Evolutionary conservation across 2,113 vertebrate species (phyloP), one percentile per base, ranked within the genome.

Genomic region (Ptychochromis oligacanthus): DNA sequence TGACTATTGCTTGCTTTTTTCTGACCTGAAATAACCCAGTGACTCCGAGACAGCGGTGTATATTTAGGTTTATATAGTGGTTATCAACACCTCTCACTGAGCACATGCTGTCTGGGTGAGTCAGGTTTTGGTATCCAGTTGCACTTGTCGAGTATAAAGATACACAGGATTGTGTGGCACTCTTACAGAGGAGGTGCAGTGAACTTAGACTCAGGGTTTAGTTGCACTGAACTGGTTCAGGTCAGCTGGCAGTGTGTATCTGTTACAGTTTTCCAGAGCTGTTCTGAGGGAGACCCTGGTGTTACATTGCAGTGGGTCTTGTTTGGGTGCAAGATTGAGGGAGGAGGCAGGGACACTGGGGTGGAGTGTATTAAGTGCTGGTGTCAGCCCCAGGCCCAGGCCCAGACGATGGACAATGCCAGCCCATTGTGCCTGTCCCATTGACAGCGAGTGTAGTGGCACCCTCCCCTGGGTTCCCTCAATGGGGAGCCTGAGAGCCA

Each of bases 401-500:
- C 89, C 94, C 90, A 93, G 92, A 82, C 81, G 46, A 75, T 65
- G 83, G 90, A 92, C 93, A 93, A 93, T 89, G 92, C 90, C 88
- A 82, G 86, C 40, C 75, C 88, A 92, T 94, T 94, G 94, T 94
- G 85, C 76, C 46, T 56, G 89, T 70, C 76, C 83, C 86, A 89
- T 94, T 93, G 91, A 93, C 81, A 76, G 89, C 79, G 90, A 84
- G 82, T 92, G 91, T 91, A 90, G 92, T 84, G 89, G 93, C 95
- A 93, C 89, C 90, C 94, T 94, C 93, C 92, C 90, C 88, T 83
- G 89, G 83, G 82, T 77, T 90, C 79, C 90, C 87, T 93, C 90
- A 94, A 94, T 91, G 89, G 91, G 92, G 85, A 87, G 89, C 77
- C 88, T 86, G 88, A 93, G 93, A 94, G 94, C 91, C 90, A 75